A percentile compares a stretch with the other conserved stretches of the same genome.
These are phyloP conservation scores for Berghia stephanieae DNA, from an alignment of 1,140 invertebrate species.

Conservation along the genomic window DNA sequence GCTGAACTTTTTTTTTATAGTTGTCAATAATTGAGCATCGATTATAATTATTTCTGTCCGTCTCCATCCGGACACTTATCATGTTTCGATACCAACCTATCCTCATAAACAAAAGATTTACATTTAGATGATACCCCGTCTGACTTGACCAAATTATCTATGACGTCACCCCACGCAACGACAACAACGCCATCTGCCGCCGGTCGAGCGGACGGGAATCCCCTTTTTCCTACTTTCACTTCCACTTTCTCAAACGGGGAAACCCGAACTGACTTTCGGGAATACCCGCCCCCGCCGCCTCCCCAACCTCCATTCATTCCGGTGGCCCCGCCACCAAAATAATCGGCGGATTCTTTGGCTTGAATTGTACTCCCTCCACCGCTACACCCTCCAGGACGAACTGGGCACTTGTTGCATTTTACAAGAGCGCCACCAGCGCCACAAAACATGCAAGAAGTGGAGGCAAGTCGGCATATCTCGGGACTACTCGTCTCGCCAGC, in stretches of 20 bases:
- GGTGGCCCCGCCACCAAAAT: conserved; percentile 37
- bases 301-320: conserved; percentile 28
- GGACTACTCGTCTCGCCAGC: conserved; percentile 31
- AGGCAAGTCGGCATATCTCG: conserved; percentile 12
- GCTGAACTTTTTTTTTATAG: no score
- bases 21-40: no score
- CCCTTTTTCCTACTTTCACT: conserved; percentile 29
- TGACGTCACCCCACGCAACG: conserved; percentile 30
- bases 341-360: conserved; percentile 24
- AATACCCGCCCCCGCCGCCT: conserved; percentile 37
- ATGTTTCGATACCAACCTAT: no score
- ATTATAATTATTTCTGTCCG: no score
- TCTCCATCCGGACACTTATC: no score
- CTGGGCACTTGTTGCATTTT: conserved; percentile 26
- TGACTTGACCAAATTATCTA: conserved; percentile 32
- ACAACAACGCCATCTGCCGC: conserved; percentile 35
- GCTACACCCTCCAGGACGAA: conserved; percentile 30
- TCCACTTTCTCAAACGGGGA: conserved; percentile 22
- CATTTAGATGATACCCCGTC: no score
- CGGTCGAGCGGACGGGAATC: conserved; percentile 19
- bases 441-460: conserved; percentile 33
- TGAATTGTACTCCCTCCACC: conserved; percentile 11
- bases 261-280: conserved; percentile 28
- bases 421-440: conserved; percentile 33
- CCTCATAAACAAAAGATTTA: no score